phyloP scores from a whole-genome alignment of 30 jellyfish, hydroid and myxozoan species.

The Aurelia sp. region DNA sequence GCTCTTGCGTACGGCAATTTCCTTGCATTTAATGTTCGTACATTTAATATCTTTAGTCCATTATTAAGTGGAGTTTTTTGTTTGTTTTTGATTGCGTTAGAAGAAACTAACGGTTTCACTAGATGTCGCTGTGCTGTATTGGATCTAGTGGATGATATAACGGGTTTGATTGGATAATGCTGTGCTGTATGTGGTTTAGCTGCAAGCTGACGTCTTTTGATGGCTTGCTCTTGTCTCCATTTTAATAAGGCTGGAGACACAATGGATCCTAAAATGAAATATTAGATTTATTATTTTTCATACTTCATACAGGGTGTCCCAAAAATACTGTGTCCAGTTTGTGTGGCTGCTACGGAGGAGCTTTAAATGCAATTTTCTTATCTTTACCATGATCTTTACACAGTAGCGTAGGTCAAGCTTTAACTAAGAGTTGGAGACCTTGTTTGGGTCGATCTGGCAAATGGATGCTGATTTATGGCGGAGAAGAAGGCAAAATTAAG shows the following conservation, averaged over 20 bases:
- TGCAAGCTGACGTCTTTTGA: constrained; percentile 13
- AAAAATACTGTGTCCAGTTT: too few species aligned
- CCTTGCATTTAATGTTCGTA: neutral
- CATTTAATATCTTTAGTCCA: neutral
- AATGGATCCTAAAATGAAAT: constrained; percentile 22
- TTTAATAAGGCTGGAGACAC: constrained; percentile 55
- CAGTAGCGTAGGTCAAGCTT: too few species aligned
- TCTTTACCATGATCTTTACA: too few species aligned
- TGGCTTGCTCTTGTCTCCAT: constrained; percentile 67
- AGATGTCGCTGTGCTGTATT: constrained; percentile 9
- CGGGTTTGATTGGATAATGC: neutral
- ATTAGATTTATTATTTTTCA: neutral
- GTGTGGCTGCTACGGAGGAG: too few species aligned
- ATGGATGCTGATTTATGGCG: too few species aligned
- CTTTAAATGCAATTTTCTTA: too few species aligned
- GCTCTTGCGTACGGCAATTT: neutral
- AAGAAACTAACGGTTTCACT: neutral
- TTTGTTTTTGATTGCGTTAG: neutral
- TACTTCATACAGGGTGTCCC: too few species aligned
- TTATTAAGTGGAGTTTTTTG: neutral
- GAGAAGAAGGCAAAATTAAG: too few species aligned
- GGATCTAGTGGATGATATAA: neutral
- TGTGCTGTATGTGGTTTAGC: constrained; percentile 3
- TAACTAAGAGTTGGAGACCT: too few species aligned
- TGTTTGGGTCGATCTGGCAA: too few species aligned